phyloP scores from a whole-genome alignment of 2,797 vertebrate genomes.

The Delichon dasypus region DNA sequence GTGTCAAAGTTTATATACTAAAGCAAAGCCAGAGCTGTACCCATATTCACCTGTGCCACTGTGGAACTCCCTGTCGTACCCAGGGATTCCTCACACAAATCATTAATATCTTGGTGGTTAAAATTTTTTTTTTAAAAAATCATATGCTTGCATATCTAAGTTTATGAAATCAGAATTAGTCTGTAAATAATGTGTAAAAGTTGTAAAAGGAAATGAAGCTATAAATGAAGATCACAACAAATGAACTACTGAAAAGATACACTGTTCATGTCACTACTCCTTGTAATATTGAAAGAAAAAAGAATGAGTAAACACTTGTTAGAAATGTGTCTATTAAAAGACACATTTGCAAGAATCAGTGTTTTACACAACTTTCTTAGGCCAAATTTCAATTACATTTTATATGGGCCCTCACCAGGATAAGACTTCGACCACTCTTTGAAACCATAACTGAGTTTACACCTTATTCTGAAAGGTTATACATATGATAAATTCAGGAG shows the following conservation, averaged over 20 bases:
- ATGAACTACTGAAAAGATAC: background rate
- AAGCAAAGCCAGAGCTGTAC: background rate
- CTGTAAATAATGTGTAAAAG: background rate
- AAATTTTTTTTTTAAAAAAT: background rate
- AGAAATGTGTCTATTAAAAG: background rate
- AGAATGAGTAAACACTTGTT: rapidly evolving
- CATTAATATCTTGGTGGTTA: background rate
- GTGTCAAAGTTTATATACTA: background rate
- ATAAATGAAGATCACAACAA: background rate
- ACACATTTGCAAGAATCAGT: background rate
- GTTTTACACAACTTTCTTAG: background rate
- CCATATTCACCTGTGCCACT: background rate
- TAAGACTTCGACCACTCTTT: background rate
- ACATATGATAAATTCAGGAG: background rate
- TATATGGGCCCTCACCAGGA: background rate
- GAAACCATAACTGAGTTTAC: background rate
- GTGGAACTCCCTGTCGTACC: background rate
- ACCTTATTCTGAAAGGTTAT: background rate
- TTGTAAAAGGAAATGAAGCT: background rate
- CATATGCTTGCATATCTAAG: background rate
- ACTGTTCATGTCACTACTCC: background rate
- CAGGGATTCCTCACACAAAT: background rate
- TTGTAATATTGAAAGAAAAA: background rate
- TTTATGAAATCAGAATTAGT: background rate
- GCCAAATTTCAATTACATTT: background rate